Conservation (phyloP, 37 sponge, comb jelly and placozoan species). For the Crambe crambe region DNA sequence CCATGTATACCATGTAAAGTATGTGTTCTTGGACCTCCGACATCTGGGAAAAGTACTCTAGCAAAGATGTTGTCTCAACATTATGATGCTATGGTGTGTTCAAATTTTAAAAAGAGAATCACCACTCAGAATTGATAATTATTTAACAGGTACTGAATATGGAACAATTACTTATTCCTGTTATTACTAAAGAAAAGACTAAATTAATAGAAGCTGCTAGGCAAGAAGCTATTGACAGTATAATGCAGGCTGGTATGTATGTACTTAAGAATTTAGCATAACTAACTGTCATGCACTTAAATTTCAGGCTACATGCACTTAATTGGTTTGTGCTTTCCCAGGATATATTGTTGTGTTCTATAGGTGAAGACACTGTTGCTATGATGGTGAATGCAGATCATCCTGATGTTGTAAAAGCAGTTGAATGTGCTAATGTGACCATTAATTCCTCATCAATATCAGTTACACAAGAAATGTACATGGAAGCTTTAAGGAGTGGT, state of each 20-base stretch:
- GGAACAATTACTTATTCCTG: constrained; percentile 56
- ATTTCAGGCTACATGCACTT: no score
- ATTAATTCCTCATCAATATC: not conserved
- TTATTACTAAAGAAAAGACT: constrained; percentile 49
- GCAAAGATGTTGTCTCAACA: constrained; percentile 71
- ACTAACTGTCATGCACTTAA: no score
- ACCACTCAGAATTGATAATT: no score
- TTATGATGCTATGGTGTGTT: constrained; percentile 78
- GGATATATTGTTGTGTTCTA: no score
- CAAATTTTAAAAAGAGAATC: no score
- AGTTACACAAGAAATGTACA: constrained; percentile 70
- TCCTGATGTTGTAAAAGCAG: constrained; percentile 75
- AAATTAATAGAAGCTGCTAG: constrained; percentile 59
- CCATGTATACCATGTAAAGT: constrained; percentile 92
- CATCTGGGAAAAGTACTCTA: constrained; percentile 84
- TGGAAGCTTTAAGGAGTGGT: constrained; percentile 59
- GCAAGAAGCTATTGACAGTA: constrained; percentile 54
- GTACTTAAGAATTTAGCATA: no score
- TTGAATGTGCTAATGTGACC: constrained; percentile 53
- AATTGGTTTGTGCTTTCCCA: no score
- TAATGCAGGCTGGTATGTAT: not conserved
- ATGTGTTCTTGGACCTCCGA: constrained; percentile 88
- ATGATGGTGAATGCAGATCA: constrained; percentile 54
- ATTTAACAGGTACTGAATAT: constrained; percentile 60
- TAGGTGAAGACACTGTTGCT: not conserved